phyloP scores from a whole-genome alignment of 1,140 invertebrate genomes.

The Atopsyche davidsoni region DNA sequence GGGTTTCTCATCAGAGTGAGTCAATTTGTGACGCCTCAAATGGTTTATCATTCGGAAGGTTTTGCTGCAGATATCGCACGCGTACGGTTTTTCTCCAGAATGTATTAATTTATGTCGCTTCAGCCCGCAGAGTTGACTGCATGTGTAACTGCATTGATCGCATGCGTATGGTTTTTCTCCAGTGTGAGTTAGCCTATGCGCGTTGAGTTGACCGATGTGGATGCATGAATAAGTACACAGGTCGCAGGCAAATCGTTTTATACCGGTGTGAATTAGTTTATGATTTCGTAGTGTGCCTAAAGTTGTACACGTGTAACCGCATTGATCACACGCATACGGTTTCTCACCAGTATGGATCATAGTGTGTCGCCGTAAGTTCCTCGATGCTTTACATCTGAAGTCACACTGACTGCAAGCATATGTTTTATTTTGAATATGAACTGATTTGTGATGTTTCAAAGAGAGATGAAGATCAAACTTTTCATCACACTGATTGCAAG shows the following conservation, averaged over 20 bases:
- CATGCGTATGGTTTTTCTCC: conserved; percentile 16
- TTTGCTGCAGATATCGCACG: conserved; percentile 6
- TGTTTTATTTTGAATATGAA: no score
- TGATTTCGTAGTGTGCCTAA: neutral
- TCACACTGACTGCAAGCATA: conserved; percentile 6
- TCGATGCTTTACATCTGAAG: conserved; percentile 1
- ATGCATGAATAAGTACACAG: conserved; percentile 5
- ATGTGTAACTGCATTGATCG: conserved; percentile 6
- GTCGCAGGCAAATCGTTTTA: conserved; percentile 7
- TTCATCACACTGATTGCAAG: no score
- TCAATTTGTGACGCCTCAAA: conserved; percentile 8
- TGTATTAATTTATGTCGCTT: conserved; percentile 8
- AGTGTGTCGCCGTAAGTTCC: neutral
- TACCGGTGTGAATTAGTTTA: conserved; percentile 3
- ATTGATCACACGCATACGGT: conserved; percentile 5
- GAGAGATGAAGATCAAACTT: no score
- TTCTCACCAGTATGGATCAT: neutral
- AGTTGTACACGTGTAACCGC: conserved; percentile 1
- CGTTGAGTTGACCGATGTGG: conserved; percentile 2
- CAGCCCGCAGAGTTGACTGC: conserved; percentile 3
- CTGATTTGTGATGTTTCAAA: no score
- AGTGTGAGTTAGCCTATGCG: conserved; percentile 8
- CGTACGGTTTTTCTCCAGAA: conserved; percentile 6
- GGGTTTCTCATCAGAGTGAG: conserved; percentile 8
- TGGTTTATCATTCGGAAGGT: neutral